A percentile compares a stretch with the other conserved stretches of the same genome.
phyloP scores from a whole-genome alignment of 2,888 invertebrate genomes.

The Drosophila borealis region DNA sequence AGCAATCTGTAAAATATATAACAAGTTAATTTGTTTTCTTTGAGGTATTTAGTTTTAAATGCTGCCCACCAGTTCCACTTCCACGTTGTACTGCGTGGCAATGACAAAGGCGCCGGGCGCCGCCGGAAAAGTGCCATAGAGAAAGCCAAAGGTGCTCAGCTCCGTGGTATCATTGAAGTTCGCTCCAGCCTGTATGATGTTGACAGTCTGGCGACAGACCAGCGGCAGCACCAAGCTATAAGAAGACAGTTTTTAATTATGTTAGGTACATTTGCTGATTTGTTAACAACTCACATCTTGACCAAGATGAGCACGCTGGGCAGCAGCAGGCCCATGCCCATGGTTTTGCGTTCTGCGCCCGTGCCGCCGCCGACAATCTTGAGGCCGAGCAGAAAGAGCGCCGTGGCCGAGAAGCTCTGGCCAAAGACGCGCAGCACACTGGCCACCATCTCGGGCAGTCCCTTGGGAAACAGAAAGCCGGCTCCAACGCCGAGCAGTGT shows the following conservation, averaged over 20 bases:
- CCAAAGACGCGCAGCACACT: conserved; percentile 92
- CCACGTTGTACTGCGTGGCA: conserved; percentile 93
- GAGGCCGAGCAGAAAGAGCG: conserved; percentile 95
- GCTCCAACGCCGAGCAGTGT: conserved; percentile 95
- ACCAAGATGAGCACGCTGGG: conserved; percentile 95
- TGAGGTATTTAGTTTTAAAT: background rate
- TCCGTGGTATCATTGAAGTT: conserved; percentile 91
- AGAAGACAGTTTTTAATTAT: conserved; percentile 36
- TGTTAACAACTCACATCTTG: conserved; percentile 90
- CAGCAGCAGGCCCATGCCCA: conserved; percentile 90
- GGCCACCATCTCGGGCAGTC: conserved; percentile 90
- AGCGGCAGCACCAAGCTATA: conserved; percentile 92
- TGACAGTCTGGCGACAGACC: conserved; percentile 93
- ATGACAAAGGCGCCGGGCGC: conserved; percentile 98
- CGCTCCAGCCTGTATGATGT: conserved; percentile 89
- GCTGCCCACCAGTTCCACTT: conserved; percentile 91
- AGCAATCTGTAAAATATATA: conserved; percentile 89
- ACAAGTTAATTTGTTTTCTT: background rate
- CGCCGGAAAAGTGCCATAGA: conserved; percentile 97
- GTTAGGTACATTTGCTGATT: background rate
- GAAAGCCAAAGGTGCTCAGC: conserved; percentile 95
- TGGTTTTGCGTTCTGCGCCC: conserved; percentile 73
- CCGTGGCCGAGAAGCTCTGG: conserved; percentile 95
- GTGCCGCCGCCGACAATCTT: conserved; percentile 97
- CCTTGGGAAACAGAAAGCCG: conserved; percentile 92